These are phyloP conservation scores for Orthonychiurus folsomi DNA, from an alignment of 2,888 invertebrate genomes.

Conservation along the genomic window DNA sequence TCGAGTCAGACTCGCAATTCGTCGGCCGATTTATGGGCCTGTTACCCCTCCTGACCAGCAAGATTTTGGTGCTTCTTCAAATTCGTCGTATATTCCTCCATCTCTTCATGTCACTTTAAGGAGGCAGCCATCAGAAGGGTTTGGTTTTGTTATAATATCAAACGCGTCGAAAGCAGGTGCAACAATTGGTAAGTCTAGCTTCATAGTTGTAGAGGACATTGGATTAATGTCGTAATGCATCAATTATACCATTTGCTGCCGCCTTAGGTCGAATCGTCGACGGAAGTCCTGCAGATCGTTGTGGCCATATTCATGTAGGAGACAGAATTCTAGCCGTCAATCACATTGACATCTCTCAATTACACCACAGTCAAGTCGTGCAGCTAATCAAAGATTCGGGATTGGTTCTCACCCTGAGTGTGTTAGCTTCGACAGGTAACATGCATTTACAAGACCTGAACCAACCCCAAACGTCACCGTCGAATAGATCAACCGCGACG, in stretches of 20 bases:
- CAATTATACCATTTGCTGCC: background rate
- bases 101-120: conserved; percentile 81
- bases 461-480: conserved; percentile 22
- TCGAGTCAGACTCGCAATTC: conserved; percentile 68
- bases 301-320: conserved; percentile 80
- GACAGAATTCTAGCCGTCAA: conserved; percentile 95
- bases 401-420: conserved; percentile 60
- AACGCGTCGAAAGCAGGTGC: conserved; percentile 81
- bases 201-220: too few species aligned
- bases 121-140: conserved; percentile 86
- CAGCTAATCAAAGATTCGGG: conserved; percentile 96
- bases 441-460: conserved; percentile 16
- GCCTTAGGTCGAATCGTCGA: conserved; percentile 78
- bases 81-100: conserved; percentile 21
- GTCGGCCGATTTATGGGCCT: conserved; percentile 46
- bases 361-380: conserved; percentile 93
- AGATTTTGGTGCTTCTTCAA: conserved; percentile 21
- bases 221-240: background rate
- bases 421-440: conserved; percentile 21
- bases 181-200: conserved; percentile 63
- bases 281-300: conserved; percentile 89
- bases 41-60: conserved; percentile 14
- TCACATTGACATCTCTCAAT: conserved; percentile 76
- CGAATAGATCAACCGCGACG: conserved; percentile 21
- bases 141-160: conserved; percentile 97